phyloP scores from a whole-genome alignment of 2,888 invertebrate genomes.

The Tryphoninae sp. region DNA sequence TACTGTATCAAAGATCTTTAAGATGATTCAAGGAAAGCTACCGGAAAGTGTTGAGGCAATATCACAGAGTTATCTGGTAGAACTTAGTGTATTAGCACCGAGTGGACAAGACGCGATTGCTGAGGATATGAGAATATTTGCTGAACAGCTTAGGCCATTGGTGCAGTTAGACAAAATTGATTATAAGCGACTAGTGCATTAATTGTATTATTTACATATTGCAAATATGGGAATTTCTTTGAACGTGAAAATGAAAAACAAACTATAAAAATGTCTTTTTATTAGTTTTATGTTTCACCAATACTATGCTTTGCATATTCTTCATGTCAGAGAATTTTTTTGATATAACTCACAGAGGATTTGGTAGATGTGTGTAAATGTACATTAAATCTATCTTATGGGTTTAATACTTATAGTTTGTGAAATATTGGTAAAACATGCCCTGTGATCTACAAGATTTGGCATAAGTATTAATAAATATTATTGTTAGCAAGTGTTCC shows the following conservation, averaged over 20 bases:
- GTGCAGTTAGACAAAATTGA: conserved; percentile 97
- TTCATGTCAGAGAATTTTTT: too few relatives aligned
- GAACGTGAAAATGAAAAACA: not conserved
- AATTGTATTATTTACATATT: conserved; percentile 23
- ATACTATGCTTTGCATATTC: not conserved
- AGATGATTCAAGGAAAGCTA: conserved; percentile 89
- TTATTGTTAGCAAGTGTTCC: not conserved
- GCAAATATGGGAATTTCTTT: not conserved
- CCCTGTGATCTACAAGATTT: not conserved
- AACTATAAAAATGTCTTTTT: not conserved
- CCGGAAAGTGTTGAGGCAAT: conserved; percentile 90
- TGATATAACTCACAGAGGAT: too few relatives aligned
- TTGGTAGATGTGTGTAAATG: too few relatives aligned
- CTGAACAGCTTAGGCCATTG: conserved; percentile 95
- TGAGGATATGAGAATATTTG: conserved; percentile 97
- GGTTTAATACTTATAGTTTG: not conserved
- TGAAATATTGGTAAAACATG: not conserved
- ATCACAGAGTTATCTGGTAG: conserved; percentile 96
- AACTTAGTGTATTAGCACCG: conserved; percentile 94
- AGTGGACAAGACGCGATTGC: conserved; percentile 97
- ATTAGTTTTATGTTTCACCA: conserved; percentile 26
- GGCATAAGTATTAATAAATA: not conserved
- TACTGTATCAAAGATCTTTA: conserved; percentile 96
- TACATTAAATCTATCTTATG: not conserved
- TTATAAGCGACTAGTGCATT: conserved; percentile 87